phyloP scores from a whole-genome alignment of 2,113 vertebrate species.

The Heterochromis multidens region DNA sequence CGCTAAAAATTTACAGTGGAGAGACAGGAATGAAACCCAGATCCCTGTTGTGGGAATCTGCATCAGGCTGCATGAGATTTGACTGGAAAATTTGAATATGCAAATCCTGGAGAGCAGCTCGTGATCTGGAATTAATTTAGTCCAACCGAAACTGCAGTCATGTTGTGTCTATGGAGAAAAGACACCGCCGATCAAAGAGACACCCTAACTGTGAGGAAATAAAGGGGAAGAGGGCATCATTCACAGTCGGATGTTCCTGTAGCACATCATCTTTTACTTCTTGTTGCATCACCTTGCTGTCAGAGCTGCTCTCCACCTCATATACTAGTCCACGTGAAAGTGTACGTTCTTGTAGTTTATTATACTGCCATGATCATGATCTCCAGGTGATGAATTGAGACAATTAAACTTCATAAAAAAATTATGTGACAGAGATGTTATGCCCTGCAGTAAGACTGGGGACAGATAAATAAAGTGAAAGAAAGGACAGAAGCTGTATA shows the following conservation, averaged over 20 bases:
- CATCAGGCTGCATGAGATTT: slow-evolving; percentile 18
- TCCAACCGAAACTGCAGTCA: slow-evolving; percentile 17
- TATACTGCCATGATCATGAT: background rate
- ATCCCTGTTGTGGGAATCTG: slow-evolving; percentile 23
- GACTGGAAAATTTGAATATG: slow-evolving; percentile 59
- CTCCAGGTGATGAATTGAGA: background rate
- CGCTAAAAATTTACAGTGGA: background rate
- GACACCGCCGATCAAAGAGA: slow-evolving; percentile 38
- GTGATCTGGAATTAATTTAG: slow-evolving; percentile 35
- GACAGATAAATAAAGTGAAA: background rate
- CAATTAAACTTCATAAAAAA: slow-evolving; percentile 3
- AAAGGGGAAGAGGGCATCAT: background rate
- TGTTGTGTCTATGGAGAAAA: slow-evolving; percentile 41
- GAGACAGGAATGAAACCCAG: background rate
- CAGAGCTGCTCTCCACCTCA: slow-evolving; percentile 10
- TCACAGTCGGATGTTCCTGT: slow-evolving; percentile 44
- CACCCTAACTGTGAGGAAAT: background rate
- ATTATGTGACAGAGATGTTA: background rate
- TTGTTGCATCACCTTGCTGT: slow-evolving; percentile 64
- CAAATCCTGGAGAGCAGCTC: slow-evolving; percentile 27
- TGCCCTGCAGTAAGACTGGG: background rate
- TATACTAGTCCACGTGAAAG: slow-evolving; percentile 2
- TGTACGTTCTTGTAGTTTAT: background rate
- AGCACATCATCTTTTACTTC: slow-evolving; percentile 57
- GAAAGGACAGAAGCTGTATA: background rate